phyloP scores from a whole-genome alignment of 2,113 vertebrate genomes.

The Albula glossodonta region DNA sequence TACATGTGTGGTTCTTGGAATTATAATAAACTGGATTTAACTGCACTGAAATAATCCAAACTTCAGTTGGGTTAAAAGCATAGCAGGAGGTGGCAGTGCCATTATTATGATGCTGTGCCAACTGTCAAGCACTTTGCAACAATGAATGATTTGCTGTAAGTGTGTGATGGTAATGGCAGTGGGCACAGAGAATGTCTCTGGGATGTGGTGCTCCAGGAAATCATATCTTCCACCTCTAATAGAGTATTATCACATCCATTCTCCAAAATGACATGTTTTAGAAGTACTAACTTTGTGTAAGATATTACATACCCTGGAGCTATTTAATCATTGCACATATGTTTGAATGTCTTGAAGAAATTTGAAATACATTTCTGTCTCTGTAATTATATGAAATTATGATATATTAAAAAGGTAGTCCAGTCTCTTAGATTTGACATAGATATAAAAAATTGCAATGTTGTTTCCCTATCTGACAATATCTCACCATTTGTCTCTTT shows the following conservation, averaged over 20 bases:
- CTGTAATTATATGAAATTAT: no score
- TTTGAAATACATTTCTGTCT: no score
- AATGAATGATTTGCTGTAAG: background rate
- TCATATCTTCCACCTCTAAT: background rate
- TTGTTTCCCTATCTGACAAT: background rate
- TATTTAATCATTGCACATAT: no score
- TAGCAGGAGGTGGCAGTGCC: background rate
- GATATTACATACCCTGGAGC: no score
- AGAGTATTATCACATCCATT: background rate
- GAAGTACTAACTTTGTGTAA: no score
- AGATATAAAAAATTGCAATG: background rate
- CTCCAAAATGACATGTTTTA: no score
- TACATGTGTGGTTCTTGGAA: background rate
- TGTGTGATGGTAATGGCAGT: background rate
- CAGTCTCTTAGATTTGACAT: slow-evolving; percentile 1
- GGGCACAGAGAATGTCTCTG: background rate
- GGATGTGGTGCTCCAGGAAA: background rate
- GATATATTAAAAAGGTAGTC: background rate
- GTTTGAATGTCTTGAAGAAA: no score
- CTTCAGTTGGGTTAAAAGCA: background rate
- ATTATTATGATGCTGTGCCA: background rate
- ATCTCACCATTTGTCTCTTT: background rate
- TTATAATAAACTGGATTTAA: background rate
- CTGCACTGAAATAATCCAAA: background rate
- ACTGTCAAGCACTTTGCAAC: background rate